Conservation (phyloP, 2,797 vertebrate species). For the Halcyon smyrnensis region DNA sequence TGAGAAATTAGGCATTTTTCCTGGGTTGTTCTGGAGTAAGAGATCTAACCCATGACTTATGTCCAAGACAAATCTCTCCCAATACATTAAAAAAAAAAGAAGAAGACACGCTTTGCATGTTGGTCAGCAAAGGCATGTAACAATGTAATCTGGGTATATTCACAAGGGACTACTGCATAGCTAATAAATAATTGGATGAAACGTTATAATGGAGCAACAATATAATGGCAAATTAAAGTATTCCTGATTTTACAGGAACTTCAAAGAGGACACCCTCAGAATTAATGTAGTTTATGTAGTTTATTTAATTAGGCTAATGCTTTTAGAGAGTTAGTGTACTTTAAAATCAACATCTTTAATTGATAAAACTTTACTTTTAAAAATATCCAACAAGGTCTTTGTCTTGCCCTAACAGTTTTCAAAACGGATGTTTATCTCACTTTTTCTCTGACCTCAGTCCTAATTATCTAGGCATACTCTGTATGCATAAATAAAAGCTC, state of each 20-base stretch:
- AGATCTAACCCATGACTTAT: not conserved
- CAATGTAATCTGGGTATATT: not conserved
- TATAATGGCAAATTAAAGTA: conserved; percentile 11
- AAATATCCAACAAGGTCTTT: not conserved
- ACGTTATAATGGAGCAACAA: not conserved
- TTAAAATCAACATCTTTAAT: not conserved
- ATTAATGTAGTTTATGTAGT: not conserved
- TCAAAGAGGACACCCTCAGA: not conserved
- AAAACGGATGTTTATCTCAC: not conserved
- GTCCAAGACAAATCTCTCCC: not conserved
- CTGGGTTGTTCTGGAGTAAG: not conserved
- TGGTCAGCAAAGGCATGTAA: not conserved
- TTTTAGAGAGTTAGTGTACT: not conserved
- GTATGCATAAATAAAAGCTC: not conserved
- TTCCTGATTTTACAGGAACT: conserved; percentile 20
- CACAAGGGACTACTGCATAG: not conserved
- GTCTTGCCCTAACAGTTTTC: not conserved
- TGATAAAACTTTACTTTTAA: not conserved
- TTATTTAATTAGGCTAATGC: conserved; percentile 17
- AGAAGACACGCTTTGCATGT: not conserved
- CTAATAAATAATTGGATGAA: not conserved
- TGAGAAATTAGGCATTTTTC: not conserved
- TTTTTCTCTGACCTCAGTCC: not conserved
- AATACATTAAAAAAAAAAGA: not conserved
- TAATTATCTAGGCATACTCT: not conserved